Percentiles rank a stretch among this genome's conserved stretches.
phyloP scores from a whole-genome alignment of 2,113 vertebrate genomes.

The Saguinus imperator region DNA sequence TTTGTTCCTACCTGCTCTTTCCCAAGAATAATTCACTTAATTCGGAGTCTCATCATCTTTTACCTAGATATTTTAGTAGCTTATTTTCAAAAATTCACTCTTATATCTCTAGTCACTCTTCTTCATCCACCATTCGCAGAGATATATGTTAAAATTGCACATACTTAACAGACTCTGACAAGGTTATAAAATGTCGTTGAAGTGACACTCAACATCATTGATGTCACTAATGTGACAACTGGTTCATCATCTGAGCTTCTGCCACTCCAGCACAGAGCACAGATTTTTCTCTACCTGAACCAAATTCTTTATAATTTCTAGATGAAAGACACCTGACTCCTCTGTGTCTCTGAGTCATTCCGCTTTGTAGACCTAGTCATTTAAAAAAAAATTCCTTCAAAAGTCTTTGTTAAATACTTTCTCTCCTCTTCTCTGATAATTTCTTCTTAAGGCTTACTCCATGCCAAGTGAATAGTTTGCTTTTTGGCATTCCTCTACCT shows the following conservation, averaged over 20 bases:
- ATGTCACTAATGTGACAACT: not conserved
- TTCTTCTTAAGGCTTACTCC: not conserved
- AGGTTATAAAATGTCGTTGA: not conserved
- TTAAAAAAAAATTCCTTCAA: not conserved
- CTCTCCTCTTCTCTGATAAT: not conserved
- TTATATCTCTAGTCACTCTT: not conserved
- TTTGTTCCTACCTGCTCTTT: not conserved
- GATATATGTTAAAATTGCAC: not conserved
- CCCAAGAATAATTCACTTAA: not conserved
- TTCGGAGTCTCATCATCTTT: not conserved
- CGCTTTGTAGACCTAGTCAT: not conserved
- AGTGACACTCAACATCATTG: not conserved
- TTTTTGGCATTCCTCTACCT: not conserved
- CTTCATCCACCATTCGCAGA: not conserved
- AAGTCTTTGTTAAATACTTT: not conserved
- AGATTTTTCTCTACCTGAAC: not conserved
- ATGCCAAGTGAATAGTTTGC: not conserved
- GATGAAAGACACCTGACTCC: not conserved
- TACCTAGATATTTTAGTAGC: not conserved
- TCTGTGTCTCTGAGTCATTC: not conserved
- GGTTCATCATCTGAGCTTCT: not conserved
- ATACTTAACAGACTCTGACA: not conserved
- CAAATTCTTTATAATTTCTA: not conserved
- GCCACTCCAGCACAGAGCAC: not conserved
- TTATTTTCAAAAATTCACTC: not conserved